Evolutionary conservation across 2,113 vertebrate genomes (phyloP).

Genomic region (Platycercus adscitus): DNA sequence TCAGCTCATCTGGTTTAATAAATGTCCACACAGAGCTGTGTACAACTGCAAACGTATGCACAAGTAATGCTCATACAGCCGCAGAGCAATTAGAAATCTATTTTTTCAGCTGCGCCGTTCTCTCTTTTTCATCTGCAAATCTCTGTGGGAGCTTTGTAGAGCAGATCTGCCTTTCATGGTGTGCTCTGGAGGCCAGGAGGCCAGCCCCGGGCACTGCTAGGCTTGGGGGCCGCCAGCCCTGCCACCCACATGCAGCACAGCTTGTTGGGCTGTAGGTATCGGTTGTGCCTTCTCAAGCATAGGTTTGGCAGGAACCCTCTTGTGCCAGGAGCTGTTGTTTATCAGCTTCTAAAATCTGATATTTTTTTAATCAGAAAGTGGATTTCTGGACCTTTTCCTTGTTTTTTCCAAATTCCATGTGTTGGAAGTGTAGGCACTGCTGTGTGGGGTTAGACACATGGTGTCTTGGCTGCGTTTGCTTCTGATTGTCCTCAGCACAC

Average conservation of each 20-base stretch:
- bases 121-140: neutral
- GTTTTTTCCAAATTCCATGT: neutral
- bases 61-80: neutral
- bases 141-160: neutral
- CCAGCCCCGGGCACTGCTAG: neutral
- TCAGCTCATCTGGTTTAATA: slow-evolving; percentile 2
- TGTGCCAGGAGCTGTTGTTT: neutral
- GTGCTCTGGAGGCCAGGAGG: neutral
- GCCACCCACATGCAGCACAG: neutral
- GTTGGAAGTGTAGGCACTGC: neutral
- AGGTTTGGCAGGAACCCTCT: neutral
- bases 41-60: neutral
- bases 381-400: neutral
- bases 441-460: fast-evolving
- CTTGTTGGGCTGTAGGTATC: neutral
- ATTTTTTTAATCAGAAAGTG: neutral
- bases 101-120: neutral
- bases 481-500: neutral
- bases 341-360: neutral
- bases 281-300: neutral
- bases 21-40: neutral
- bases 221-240: neutral
- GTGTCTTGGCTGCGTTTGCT: neutral
- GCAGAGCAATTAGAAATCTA: neutral
- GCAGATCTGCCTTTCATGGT: neutral